A percentile compares a stretch with the other conserved stretches of the same genome.
Evolutionary conservation across 2,113 vertebrate genomes (phyloP).

Genomic region (Xenopus laevis): DNA sequence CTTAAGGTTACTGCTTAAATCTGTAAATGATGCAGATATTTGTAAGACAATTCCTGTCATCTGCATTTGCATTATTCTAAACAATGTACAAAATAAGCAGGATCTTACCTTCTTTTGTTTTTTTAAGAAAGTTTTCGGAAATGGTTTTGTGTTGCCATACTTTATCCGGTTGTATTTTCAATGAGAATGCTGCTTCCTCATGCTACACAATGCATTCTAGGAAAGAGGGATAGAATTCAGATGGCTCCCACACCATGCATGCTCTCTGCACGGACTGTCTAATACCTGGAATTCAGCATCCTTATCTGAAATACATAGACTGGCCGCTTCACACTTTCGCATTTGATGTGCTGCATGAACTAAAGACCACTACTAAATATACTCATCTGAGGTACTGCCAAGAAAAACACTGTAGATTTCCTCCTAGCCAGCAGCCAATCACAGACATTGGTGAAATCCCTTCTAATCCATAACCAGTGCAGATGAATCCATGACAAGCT

Average conservation of each 20-base stretch:
- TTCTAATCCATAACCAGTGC: slow-evolving; percentile 50
- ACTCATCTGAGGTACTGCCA: slow-evolving; percentile 66
- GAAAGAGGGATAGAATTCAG: slow-evolving; percentile 12
- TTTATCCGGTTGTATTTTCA: slow-evolving; percentile 19
- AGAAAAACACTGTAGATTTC: slow-evolving; percentile 72
- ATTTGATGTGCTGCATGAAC: slow-evolving; percentile 52
- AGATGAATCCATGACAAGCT: slow-evolving; percentile 51
- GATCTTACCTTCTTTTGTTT: slow-evolving; percentile 20
- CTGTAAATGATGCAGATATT: background rate
- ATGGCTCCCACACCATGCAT: slow-evolving; percentile 43
- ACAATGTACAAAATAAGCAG: background rate
- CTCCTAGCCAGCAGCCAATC: slow-evolving; percentile 62
- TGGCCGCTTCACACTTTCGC: slow-evolving; percentile 45
- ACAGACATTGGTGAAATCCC: slow-evolving; percentile 54
- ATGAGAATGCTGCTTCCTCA: slow-evolving; percentile 1
- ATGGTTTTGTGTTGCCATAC: slow-evolving; percentile 12
- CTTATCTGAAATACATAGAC: slow-evolving; percentile 54
- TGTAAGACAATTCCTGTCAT: background rate
- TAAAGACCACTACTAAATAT: slow-evolving; percentile 78
- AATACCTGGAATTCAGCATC: slow-evolving; percentile 68
- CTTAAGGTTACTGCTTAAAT: background rate
- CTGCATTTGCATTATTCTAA: background rate
- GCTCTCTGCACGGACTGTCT: slow-evolving; percentile 44
- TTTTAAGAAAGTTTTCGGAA: background rate
- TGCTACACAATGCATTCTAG: slow-evolving; percentile 9